These are phyloP conservation scores for Athripsodes cinereus DNA, from an alignment of 2,888 invertebrate genomes.

Conservation along the genomic window DNA sequence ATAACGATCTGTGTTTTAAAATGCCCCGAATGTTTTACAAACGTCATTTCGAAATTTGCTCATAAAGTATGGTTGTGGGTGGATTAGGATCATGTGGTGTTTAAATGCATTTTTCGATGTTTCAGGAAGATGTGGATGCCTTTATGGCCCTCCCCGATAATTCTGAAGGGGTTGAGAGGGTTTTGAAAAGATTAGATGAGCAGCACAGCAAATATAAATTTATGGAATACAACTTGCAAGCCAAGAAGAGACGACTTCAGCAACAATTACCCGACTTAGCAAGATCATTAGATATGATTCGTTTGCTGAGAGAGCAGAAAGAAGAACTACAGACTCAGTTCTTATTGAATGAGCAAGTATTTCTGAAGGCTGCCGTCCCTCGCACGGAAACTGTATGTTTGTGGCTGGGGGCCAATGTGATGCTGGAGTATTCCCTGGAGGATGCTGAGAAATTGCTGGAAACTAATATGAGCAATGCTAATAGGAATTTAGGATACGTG, in stretches of 20 bases:
- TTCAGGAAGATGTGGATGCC: slow-evolving; percentile 88
- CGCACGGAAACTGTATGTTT: slow-evolving; percentile 85
- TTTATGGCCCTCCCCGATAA: slow-evolving; percentile 85
- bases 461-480: slow-evolving; percentile 79
- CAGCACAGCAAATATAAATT: slow-evolving; percentile 95
- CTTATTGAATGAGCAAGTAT: slow-evolving; percentile 88
- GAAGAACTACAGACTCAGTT: slow-evolving; percentile 83
- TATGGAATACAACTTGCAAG: slow-evolving; percentile 88
- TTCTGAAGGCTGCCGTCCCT: slow-evolving; percentile 73
- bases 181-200: slow-evolving; percentile 82
- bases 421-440: slow-evolving; percentile 91
- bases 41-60: too few species aligned
- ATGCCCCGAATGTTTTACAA: too few species aligned
- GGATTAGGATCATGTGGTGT: too few species aligned
- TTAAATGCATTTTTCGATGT: neutral
- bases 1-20: too few species aligned
- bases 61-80: too few species aligned
- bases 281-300: slow-evolving; percentile 86
- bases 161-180: slow-evolving; percentile 75
- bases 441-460: slow-evolving; percentile 82
- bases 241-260: slow-evolving; percentile 79
- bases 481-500: slow-evolving; percentile 74
- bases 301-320: slow-evolving; percentile 76
- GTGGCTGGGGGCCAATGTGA: slow-evolving; percentile 89
- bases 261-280: slow-evolving; percentile 93